These are phyloP conservation scores for Graphium colonna DNA, from an alignment of 2,888 invertebrate genomes.

Conservation along the genomic window DNA sequence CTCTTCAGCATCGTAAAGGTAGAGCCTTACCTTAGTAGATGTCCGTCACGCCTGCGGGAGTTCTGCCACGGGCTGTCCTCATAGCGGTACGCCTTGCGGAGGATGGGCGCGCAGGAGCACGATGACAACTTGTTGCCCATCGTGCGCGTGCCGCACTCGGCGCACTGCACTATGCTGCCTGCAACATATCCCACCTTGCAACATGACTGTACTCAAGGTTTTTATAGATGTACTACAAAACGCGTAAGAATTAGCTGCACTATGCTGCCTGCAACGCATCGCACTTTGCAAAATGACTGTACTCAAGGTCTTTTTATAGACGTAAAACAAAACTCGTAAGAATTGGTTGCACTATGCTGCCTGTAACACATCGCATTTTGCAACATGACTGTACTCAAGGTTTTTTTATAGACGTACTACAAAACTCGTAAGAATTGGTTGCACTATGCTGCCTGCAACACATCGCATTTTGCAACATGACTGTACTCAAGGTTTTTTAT, in stretches of 20 bases:
- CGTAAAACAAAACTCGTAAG: too few species aligned
- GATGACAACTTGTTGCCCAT: slow-evolving; percentile 99
- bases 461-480: not conserved
- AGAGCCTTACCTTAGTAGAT: slow-evolving; percentile 87
- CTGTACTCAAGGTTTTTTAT: not conserved
- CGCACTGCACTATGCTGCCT: slow-evolving; percentile 80
- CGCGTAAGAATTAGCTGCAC: too few species aligned
- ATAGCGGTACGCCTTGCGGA: slow-evolving; percentile 97
- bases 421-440: too few species aligned
- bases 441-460: slow-evolving; percentile 76
- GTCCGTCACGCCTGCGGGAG: slow-evolving; percentile 90
- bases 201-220: not conserved
- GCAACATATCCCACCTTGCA: slow-evolving; percentile 33
- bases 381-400: not conserved
- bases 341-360: slow-evolving; percentile 80
- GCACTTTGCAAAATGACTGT: not conserved
- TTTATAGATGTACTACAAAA: too few species aligned
- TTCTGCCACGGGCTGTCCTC: slow-evolving; percentile 98
- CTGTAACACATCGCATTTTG: slow-evolving; percentile 45
- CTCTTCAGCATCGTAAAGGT: too few species aligned
- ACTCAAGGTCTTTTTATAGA: not conserved
- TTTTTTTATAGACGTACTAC: too few species aligned
- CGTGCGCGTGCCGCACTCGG: slow-evolving; percentile 81
- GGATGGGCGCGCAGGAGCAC: slow-evolving; percentile 97
- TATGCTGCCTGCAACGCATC: slow-evolving; percentile 71